phyloP scores from a whole-genome alignment of 1,140 invertebrate genomes.

The Theocolax elegans region DNA sequence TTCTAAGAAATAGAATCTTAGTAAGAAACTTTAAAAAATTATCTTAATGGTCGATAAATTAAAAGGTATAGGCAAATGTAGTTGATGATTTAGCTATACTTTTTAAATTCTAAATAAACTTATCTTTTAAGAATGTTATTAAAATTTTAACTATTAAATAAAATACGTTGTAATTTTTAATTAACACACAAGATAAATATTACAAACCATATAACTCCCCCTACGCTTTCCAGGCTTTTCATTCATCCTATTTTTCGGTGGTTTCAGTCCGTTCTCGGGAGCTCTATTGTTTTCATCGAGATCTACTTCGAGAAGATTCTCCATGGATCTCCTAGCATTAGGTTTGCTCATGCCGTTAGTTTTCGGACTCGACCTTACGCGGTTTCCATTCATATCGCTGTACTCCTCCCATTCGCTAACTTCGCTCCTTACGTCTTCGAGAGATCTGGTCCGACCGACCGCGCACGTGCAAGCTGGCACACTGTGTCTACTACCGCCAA shows the following conservation, averaged over 20 bases:
- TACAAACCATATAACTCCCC: slow-evolving; percentile 64
- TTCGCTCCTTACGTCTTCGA: slow-evolving; percentile 76
- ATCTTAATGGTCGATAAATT: too few relatives aligned
- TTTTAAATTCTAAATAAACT: too few relatives aligned
- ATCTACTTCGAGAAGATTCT: slow-evolving; percentile 73
- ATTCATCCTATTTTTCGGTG: slow-evolving; percentile 43
- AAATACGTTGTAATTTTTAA: too few relatives aligned
- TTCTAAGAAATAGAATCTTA: too few relatives aligned
- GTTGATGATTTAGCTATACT: too few relatives aligned
- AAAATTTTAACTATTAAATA: too few relatives aligned
- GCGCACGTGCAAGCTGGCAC: slow-evolving; percentile 70
- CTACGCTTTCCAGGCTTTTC: slow-evolving; percentile 55
- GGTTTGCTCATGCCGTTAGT: slow-evolving; percentile 41
- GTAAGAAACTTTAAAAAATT: too few relatives aligned
- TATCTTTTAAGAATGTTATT: too few relatives aligned
- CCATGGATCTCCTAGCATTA: slow-evolving; percentile 73
- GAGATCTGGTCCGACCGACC: slow-evolving; percentile 72
- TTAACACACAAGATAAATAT: too few relatives aligned
- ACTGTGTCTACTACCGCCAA: slow-evolving; percentile 51
- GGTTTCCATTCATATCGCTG: slow-evolving; percentile 69
- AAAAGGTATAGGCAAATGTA: too few relatives aligned
- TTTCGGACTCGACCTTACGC: slow-evolving; percentile 65
- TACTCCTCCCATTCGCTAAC: slow-evolving; percentile 75
- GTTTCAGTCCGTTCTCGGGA: slow-evolving; percentile 43
- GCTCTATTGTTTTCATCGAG: slow-evolving; percentile 45